Base-by-base conservation (phyloP, 2,797 vertebrate genomes). In the Sarcoramphus papa region DNA sequence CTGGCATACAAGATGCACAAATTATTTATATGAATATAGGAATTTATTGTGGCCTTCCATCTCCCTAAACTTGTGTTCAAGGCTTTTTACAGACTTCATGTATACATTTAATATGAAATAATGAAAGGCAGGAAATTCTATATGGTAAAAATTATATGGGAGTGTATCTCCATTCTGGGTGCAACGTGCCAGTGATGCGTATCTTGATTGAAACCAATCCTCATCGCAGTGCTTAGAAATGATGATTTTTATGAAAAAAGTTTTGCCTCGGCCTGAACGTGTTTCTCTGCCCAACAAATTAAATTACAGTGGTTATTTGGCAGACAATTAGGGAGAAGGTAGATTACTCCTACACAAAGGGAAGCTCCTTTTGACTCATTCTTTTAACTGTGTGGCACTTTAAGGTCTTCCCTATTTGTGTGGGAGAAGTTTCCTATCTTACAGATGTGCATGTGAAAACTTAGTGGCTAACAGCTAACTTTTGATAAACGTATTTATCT, bases 351-450 rank as follows among this genome's bases (percentile, higher is more conserved):
- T 88, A 79, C 60, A 37, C 33, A 68, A 96, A 93, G 88, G 67
- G 78, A 97, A 98, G 68, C 80, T 96, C 89, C 70, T 75, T 92
- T 77, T 96, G 96, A 96, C 92, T 98, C 96, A 95, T 82, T 90
- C 76, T 89, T 95, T 96, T 93, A 87, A 65, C 48, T 37, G 17
- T 51, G 47, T 90, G 50, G 77, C 70, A 56, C 62, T 78, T 76
- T 59, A 81, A 95, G 94, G 92, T 96, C 92, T 98, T 97, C 95
- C 82, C 81, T 95, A 7, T 95, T 83, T 97, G 91, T 94, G 94
- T 97, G 96, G 96, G 96, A 98, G 97, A 97, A 89, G 95, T 98
- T 98, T 98, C 96, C 87, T 79, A 53, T 96, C 82, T 95, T 88
- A 76, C 63, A 90, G 90, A 73, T 81, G 35, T 22, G 21, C 47